Evolutionary conservation across 2,113 vertebrate genomes (phyloP), one percentile per base, ranked within the genome.

Genomic region (Paradoxurus hermaphroditus): DNA sequence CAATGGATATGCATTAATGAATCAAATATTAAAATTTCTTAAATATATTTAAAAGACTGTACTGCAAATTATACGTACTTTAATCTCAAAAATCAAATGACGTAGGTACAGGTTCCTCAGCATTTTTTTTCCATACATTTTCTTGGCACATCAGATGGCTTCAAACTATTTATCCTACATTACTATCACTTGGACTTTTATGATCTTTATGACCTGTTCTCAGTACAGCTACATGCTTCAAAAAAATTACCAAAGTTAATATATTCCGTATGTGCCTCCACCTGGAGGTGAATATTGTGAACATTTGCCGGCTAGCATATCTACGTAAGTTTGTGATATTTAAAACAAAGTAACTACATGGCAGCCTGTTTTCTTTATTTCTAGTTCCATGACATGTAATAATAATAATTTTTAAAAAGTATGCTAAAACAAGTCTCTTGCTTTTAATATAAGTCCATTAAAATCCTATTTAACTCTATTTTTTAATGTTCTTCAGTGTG

Each of bases 401-500:
- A 46, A 87, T 87, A 85, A 94, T n/a, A n/a, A n/a, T n/a, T n/a
- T n/a, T n/a, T n/a, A n/a, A 91, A 72, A 62, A 36, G 44, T 67
- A 63, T 83, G 70, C 31, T 94, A 87, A 87, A 94, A 65, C 31
- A 94, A 84, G 18, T 7, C 1, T 1, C 34, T 87, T 92, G 12
- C 36, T 92, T 91, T 96, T 85, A 81, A 63, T 89, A 34, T 77
- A 51, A 83, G 7, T 63, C 31, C 23, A 82, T 96, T 90, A 85
- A 95, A 95, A 88, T 36, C 67, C 77, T n/a, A 85, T 85, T 88
- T 82, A 63, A 65, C 7, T 95, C n/a, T 68, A 41, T 62, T 59
- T 92, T 92, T 95, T 83, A 88, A 25, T 65, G 14, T 77, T 94
- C 65, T 93, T 27, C 49, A 96, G 53, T 83, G 31, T 84, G 7